phyloP scores from a whole-genome alignment of 2,797 vertebrate genomes.

The Capromys pilorides region DNA sequence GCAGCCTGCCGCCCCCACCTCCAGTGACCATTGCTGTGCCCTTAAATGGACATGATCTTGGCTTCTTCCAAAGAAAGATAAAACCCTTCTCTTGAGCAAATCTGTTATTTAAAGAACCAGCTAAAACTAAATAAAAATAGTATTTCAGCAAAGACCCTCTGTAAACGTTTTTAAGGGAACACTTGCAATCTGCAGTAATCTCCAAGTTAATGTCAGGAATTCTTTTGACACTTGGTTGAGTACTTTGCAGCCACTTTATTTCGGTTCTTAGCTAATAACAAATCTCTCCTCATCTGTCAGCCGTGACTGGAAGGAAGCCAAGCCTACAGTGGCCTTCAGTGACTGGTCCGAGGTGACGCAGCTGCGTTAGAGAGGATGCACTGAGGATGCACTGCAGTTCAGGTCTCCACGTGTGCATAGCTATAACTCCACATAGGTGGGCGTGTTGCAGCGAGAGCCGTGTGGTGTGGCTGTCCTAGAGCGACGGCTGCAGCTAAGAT shows the following conservation, averaged over 20 bases:
- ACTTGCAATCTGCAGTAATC: slow-evolving; percentile 56
- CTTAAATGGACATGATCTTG: slow-evolving; percentile 88
- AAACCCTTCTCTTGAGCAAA: slow-evolving; percentile 77
- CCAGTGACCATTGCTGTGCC: slow-evolving; percentile 78
- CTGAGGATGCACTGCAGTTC: too few relatives aligned
- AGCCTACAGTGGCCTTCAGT: neutral
- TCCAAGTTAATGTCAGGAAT: neutral
- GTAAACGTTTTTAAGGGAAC: slow-evolving; percentile 55
- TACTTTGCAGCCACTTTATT: neutral
- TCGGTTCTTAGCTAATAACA: slow-evolving; percentile 1
- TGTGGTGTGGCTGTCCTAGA: neutral
- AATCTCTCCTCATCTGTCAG: neutral
- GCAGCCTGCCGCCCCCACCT: slow-evolving; percentile 60
- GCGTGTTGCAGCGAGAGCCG: neutral
- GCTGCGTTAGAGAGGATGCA: neutral
- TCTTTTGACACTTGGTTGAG: slow-evolving; percentile 29
- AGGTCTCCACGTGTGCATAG: neutral
- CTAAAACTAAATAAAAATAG: slow-evolving; percentile 74
- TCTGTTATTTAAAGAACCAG: slow-evolving; percentile 79
- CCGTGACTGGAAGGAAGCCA: slow-evolving; percentile 47
- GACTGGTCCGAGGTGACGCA: neutral
- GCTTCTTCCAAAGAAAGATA: slow-evolving; percentile 84
- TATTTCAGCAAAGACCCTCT: slow-evolving; percentile 60
- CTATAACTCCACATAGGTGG: neutral
- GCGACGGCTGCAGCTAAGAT: neutral